Evolutionary conservation across 2,113 vertebrate genomes (phyloP).

Genomic region (Thalassarche chlororhynchos): DNA sequence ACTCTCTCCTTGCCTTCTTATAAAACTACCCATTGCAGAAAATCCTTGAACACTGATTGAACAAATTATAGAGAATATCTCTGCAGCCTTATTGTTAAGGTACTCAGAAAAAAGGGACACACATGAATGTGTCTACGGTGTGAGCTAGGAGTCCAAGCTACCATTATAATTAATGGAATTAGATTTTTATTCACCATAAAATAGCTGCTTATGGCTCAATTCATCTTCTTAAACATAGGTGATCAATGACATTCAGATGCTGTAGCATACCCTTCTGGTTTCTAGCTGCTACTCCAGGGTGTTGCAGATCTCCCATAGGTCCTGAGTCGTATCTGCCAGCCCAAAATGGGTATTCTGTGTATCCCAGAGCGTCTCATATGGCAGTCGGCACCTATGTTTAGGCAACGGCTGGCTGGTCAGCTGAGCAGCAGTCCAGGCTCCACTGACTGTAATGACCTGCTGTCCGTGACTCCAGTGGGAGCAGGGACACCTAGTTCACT

Average conservation of each 20-base stretch:
- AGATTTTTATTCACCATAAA: background rate
- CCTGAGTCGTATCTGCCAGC: background rate
- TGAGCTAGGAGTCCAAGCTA: background rate
- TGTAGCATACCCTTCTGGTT: background rate
- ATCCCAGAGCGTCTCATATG: background rate
- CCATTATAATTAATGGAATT: background rate
- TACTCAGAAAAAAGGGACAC: background rate
- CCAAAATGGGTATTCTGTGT: background rate
- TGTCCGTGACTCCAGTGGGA: background rate
- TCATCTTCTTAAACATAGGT: background rate
- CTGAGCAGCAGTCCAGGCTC: background rate
- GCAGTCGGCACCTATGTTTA: background rate
- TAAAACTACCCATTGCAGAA: background rate
- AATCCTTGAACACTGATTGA: background rate
- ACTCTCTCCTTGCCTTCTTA: background rate
- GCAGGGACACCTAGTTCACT: background rate
- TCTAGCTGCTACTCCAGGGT: background rate
- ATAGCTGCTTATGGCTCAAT: background rate
- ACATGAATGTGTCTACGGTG: accelerated
- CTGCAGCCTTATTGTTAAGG: background rate
- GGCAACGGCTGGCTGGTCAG: background rate
- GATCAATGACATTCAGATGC: background rate
- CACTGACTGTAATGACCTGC: background rate
- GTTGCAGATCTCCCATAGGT: background rate
- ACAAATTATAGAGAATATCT: background rate